Percentiles rank a stretch among this genome's conserved stretches.
phyloP scores from a whole-genome alignment of 2,888 invertebrate species.

The Sarcophaga rosellei region DNA sequence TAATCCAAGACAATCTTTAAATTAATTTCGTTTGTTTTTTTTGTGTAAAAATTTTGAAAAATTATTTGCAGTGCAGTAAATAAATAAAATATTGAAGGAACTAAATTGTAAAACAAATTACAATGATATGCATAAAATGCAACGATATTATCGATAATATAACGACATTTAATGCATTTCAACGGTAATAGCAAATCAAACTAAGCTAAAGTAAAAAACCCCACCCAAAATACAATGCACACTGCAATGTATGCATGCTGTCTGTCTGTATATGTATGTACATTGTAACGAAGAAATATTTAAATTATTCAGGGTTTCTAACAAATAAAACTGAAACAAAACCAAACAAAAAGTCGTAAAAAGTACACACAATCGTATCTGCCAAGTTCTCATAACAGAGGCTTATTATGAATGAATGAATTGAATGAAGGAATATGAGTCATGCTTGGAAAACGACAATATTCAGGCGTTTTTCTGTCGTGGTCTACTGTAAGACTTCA shows the following conservation, averaged over 20 bases:
- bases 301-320: conserved; percentile 38
- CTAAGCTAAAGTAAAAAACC: conserved; percentile 20
- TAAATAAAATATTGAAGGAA: neutral
- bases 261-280: neutral
- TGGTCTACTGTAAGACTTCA: conserved; percentile 32
- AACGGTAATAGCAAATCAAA: conserved; percentile 5
- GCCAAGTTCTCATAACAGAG: conserved; percentile 67
- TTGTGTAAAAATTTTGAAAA: neutral
- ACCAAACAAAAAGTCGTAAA: neutral
- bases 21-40: too few relatives aligned
- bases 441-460: conserved; percentile 43
- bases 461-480: neutral
- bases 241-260: neutral
- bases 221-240: conserved; percentile 42
- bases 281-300: conserved; percentile 15
- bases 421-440: conserved; percentile 61
- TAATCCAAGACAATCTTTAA: too few relatives aligned
- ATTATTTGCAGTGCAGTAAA: neutral
- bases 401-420: conserved; percentile 17
- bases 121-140: conserved; percentile 24
- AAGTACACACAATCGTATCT: conserved; percentile 29
- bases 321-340: conserved; percentile 34
- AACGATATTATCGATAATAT: conserved; percentile 29
- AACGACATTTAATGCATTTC: conserved; percentile 40
- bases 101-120: conserved; percentile 37